Base-by-base conservation (phyloP, 1,140 invertebrate species). In the Zaprionus taronus region DNA sequence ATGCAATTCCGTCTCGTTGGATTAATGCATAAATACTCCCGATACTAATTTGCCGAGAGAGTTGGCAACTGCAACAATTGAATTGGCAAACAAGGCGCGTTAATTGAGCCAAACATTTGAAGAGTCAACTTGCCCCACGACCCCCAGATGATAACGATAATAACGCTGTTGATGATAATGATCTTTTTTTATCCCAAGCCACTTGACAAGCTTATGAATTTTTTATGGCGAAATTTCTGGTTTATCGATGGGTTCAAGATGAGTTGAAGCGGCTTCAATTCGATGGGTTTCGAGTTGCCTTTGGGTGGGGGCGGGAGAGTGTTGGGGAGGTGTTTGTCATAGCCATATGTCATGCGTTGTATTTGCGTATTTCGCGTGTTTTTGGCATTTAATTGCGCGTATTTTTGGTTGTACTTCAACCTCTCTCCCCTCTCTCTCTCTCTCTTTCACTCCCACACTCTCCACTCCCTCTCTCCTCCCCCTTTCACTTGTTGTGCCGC, bases 321-420 rank as follows among this genome's bases (percentile, higher is more conserved):
- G 20, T 11, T 3, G n/a, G 47, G 17, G 47, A 22, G 11, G 47
- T 26, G 44, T 4, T 63, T 65, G 60, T 22, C 73, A 76, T 72
- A 76, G 60, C 38, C 73, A 76, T 72, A 76, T 76, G 73, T 66
- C 61, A 73, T 44, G 63, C 36, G 63, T 38, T 49, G 71, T 61
- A 38, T 66, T 66, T 41, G 38, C 44, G 36, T 47, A 64, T 65
- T 55, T 65, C 20, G 63, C 55, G 67, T 77, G 63, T 71, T 82
- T 86, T 83, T 81, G 77, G 49, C 63, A 83, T 83, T 75, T 83
- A 83, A 87, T 86, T 87, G 84, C 69, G 44, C 58, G 55, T 68
- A 61, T 64, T 76, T 70, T 38, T 7, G 28, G 41, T 7, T 47
- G n/a, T 17, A 47, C 41, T 47, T 17, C n/a, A 47, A 17, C 2